phyloP scores from a whole-genome alignment of 2,888 invertebrate species.

The Pristionchus exspectatus region DNA sequence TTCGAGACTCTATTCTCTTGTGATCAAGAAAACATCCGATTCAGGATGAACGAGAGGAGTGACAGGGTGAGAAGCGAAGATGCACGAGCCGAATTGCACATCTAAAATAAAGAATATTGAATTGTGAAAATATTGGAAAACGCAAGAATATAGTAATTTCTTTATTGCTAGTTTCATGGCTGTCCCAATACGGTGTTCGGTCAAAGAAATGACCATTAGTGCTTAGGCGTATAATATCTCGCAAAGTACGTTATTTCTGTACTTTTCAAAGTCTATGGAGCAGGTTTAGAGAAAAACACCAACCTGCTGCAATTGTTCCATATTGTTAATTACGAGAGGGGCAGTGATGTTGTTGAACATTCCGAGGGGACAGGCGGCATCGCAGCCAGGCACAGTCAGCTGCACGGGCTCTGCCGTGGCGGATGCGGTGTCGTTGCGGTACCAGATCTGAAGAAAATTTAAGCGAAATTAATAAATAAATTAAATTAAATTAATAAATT shows the following conservation, averaged over 20 bases:
- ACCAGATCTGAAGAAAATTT: constrained; percentile 59
- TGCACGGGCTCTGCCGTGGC: constrained; percentile 41
- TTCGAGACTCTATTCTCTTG: too few species aligned
- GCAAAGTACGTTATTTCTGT: too few species aligned
- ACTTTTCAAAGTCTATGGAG: not conserved
- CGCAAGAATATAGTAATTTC: not conserved
- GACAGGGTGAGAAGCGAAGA: too few species aligned
- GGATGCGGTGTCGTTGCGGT: constrained; percentile 57
- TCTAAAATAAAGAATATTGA: too few species aligned
- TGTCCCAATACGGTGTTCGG: not conserved
- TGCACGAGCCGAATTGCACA: not conserved
- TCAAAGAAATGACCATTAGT: not conserved
- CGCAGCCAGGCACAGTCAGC: constrained; percentile 58
- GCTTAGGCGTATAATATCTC: too few species aligned
- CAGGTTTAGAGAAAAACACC: not conserved
- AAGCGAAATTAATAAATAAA: too few species aligned
- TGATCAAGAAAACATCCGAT: too few species aligned
- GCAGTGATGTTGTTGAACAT: constrained; percentile 54
- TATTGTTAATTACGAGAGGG: not conserved
- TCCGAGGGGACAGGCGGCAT: constrained; percentile 56
- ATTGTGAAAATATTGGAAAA: not conserved
- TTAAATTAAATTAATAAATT: too few species aligned
- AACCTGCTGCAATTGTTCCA: constrained; percentile 4
- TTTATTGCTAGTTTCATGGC: not conserved
- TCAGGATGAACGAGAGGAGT: too few species aligned